Evolutionary conservation across 2,113 vertebrate genomes (phyloP).

Genomic region (Barnardius zonarius): DNA sequence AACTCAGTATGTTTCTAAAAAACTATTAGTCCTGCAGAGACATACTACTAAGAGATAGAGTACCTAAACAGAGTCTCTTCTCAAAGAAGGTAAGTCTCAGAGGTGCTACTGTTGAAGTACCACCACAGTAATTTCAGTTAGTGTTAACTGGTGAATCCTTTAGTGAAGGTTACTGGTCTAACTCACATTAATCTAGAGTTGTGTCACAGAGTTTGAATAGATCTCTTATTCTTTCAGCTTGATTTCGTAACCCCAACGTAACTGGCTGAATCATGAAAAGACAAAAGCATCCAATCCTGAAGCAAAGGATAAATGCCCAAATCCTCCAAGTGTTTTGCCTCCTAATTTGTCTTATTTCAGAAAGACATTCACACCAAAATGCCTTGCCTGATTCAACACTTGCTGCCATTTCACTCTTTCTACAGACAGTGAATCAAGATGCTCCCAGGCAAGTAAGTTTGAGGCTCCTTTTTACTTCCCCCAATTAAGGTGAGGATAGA

Average conservation of each 20-base stretch:
- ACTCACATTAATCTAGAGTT: background rate
- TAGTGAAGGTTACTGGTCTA: background rate
- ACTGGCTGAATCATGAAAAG: background rate
- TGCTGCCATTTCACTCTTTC: background rate
- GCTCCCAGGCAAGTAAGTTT: background rate
- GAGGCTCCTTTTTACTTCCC: background rate
- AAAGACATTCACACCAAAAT: background rate
- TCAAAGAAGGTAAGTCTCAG: background rate
- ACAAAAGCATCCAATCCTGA: background rate
- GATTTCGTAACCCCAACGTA: background rate
- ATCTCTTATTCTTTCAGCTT: background rate
- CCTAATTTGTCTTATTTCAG: background rate
- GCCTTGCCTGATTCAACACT: background rate
- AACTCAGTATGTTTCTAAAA: background rate
- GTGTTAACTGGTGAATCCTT: background rate
- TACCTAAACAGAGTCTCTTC: background rate
- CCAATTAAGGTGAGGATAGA: background rate
- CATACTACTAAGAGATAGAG: accelerated
- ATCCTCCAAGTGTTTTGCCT: background rate
- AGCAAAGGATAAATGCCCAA: background rate
- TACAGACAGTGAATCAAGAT: background rate
- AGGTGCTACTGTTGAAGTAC: background rate
- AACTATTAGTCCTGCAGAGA: background rate
- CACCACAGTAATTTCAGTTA: background rate
- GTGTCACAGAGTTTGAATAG: background rate